Conservation (phyloP, 1,140 invertebrate genomes). For the Macrobrachium rosenbergii region DNA sequence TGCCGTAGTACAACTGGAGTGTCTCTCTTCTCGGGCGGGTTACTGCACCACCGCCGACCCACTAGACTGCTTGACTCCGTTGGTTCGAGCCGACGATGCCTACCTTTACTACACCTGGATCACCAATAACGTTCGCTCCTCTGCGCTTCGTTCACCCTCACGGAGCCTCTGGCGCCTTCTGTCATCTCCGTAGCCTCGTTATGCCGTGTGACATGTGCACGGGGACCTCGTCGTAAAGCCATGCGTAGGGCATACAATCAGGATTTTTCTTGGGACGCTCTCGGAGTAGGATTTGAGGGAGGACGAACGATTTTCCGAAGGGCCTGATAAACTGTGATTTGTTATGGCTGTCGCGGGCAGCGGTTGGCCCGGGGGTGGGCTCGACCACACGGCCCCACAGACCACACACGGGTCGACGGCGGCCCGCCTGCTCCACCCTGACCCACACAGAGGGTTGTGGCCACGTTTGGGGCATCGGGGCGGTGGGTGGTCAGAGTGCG, state of each 20-base stretch:
- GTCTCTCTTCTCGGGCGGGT: not conserved
- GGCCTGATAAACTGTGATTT: too few relatives aligned
- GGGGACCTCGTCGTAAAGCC: not conserved
- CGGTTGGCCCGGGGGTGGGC: not conserved
- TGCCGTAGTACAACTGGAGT: conserved; percentile 22
- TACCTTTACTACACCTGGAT: not conserved
- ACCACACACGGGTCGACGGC: conserved; percentile 6
- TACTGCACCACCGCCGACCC: conserved; percentile 8
- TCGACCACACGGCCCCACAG: conserved; percentile 8
- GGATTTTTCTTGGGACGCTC: too few relatives aligned
- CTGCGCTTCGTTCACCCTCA: conserved; percentile 5
- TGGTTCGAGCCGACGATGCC: not conserved
- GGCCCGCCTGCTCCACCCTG: not conserved
- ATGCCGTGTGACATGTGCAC: not conserved
- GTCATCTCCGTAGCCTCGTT: not conserved
- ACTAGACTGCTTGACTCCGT: conserved; percentile 22
- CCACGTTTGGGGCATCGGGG: conserved; percentile 16
- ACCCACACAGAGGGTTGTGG: conserved; percentile 14
- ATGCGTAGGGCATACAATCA: not conserved
- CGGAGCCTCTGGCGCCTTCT: not conserved
- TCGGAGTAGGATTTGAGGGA: too few relatives aligned
- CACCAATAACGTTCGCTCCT: not conserved
- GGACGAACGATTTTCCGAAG: too few relatives aligned
- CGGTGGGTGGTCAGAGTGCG: conserved; percentile 1
- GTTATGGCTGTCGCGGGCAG: not conserved